Conservation (phyloP, 2,888 invertebrate species). For the Brachylomia viminalis region DNA sequence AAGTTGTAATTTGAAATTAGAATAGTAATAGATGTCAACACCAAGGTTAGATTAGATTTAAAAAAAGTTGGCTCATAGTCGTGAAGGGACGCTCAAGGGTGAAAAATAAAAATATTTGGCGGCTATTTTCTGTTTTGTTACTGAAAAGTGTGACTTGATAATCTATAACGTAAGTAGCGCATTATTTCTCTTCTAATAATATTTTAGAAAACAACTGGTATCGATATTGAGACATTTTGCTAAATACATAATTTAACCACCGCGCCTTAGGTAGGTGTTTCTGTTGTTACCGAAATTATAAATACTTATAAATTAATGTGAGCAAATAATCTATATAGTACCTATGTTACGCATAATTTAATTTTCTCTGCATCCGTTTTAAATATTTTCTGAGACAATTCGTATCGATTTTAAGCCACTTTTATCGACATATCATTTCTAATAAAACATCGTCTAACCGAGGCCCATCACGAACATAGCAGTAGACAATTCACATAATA, state of each 20-base stretch:
- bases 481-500: slow-evolving; percentile 24
- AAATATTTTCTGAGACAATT: neutral
- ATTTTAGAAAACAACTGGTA: neutral
- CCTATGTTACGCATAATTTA: neutral
- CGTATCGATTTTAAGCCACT: neutral
- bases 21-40: slow-evolving; percentile 46
- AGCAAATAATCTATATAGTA: neutral
- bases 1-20: slow-evolving; percentile 43
- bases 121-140: slow-evolving; percentile 13
- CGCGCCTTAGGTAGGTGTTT: neutral
- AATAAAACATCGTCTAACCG: neutral
- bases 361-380: neutral
- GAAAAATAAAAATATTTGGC: slow-evolving; percentile 22
- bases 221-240: no score
- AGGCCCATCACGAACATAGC: slow-evolving; percentile 1
- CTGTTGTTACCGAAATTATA: neutral
- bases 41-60: slow-evolving; percentile 56
- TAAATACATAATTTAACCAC: neutral
- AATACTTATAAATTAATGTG: neutral
- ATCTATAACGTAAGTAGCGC: neutral
- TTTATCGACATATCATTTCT: neutral
- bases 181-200: neutral
- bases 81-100: slow-evolving; percentile 20
- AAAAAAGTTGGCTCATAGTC: slow-evolving; percentile 48
- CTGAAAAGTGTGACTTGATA: neutral